phyloP scores from a whole-genome alignment of 2,113 vertebrate genomes.

The Mirza zaza region DNA sequence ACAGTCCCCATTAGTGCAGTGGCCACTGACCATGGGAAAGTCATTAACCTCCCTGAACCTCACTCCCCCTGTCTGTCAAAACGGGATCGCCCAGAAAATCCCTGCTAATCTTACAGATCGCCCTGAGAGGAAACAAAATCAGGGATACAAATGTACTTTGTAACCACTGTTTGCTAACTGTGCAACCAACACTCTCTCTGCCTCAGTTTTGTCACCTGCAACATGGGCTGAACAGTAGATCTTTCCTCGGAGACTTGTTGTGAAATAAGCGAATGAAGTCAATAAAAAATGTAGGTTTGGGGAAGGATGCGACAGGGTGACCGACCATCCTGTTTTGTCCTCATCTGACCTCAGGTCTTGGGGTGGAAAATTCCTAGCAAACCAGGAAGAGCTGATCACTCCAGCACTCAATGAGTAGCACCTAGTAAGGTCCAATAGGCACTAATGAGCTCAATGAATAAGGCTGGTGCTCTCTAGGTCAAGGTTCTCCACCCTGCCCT shows the following conservation, averaged over 20 bases:
- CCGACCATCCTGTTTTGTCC: neutral
- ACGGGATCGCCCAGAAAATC: neutral
- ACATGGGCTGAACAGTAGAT: neutral
- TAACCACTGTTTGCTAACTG: neutral
- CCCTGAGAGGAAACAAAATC: neutral
- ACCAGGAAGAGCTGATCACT: neutral
- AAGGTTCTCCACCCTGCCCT: neutral
- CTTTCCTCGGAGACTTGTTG: neutral
- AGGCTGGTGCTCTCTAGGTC: neutral
- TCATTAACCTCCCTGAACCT: neutral
- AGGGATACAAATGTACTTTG: neutral
- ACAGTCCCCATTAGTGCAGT: neutral
- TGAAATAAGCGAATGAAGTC: neutral
- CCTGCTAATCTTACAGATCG: neutral
- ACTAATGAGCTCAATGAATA: neutral
- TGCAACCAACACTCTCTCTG: neutral
- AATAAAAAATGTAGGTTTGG: neutral
- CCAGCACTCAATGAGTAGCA: neutral
- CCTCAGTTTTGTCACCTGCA: neutral
- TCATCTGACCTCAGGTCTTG: neutral
- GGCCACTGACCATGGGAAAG: neutral
- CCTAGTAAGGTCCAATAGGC: neutral
- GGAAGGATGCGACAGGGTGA: neutral
- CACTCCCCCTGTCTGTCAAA: neutral
- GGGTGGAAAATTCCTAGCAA: neutral